Conservation (phyloP, 1,140 invertebrate genomes). For the Drosophila nebulosa region DNA sequence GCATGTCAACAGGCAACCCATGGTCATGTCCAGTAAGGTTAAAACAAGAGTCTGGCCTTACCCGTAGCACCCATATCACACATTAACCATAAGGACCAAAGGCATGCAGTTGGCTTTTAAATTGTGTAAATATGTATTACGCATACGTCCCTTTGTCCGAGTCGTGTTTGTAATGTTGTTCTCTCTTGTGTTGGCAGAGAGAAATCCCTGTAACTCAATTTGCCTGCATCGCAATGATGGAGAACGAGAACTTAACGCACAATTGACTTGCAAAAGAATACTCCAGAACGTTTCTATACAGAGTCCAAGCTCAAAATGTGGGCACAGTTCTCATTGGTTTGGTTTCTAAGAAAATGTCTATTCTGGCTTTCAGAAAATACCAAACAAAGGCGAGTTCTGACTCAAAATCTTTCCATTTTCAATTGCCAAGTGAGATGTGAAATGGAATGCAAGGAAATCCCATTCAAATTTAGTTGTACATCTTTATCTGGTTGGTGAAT, state of each 20-base stretch:
- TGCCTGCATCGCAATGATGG: conserved; percentile 8
- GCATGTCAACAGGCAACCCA: conserved; percentile 53
- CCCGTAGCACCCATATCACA: background rate
- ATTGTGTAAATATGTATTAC: conserved; percentile 44
- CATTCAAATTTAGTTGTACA: background rate
- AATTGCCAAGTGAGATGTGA: background rate
- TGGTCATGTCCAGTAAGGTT: background rate
- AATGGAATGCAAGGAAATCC: too few relatives aligned
- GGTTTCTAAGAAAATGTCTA: background rate
- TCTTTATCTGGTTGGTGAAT: background rate
- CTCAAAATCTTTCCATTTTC: background rate
- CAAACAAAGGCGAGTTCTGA: background rate
- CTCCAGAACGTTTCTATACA: background rate
- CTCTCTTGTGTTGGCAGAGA: conserved; percentile 4
- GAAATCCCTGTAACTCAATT: conserved; percentile 17
- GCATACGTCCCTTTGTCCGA: conserved; percentile 37
- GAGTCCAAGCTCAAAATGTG: background rate
- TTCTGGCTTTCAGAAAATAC: background rate
- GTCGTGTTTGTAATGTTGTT: background rate
- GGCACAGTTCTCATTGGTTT: conserved; percentile 17
- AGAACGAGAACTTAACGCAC: conserved; percentile 21
- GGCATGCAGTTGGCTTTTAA: conserved; percentile 39
- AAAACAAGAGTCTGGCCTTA: background rate
- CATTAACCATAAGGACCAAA: conserved; percentile 55
- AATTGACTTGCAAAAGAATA: conserved; percentile 20